These are phyloP conservation scores for Cotesia typhae DNA, from an alignment of 1,140 invertebrate genomes.

Conservation along the genomic window DNA sequence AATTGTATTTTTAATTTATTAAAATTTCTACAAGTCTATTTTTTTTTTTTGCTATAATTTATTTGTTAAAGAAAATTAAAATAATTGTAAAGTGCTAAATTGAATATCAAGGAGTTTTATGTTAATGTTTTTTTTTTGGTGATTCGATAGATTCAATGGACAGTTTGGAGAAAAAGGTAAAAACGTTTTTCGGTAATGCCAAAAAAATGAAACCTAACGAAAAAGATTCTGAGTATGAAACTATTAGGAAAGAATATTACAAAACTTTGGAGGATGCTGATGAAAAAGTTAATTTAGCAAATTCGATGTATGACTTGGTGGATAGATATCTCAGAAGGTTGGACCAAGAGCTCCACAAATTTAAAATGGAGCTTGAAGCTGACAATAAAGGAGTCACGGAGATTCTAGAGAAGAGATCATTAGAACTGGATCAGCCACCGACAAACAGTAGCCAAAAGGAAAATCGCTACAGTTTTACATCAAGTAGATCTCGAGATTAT, in stretches of 20 bases:
- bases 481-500: conserved; percentile 62
- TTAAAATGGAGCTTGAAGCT: conserved; percentile 98
- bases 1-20: too few relatives aligned
- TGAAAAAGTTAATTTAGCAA: conserved; percentile 88
- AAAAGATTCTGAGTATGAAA: conserved; percentile 84
- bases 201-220: conserved; percentile 82
- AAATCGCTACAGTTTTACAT: conserved; percentile 68
- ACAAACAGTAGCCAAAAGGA: conserved; percentile 71
- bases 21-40: too few relatives aligned
- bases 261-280: conserved; percentile 93
- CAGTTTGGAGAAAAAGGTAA: conserved; percentile 89
- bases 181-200: conserved; percentile 87
- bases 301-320: conserved; percentile 93
- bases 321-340: conserved; percentile 91
- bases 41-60: too few relatives aligned
- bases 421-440: conserved; percentile 77
- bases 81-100: too few relatives aligned
- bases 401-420: conserved; percentile 89
- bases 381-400: conserved; percentile 98
- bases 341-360: conserved; percentile 95
- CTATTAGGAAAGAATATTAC: conserved; percentile 88
- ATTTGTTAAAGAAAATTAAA: too few relatives aligned
- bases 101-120: too few relatives aligned
- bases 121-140: not conserved
- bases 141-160: conserved; percentile 85